These are phyloP conservation scores for Typhlomys cinereus DNA, from an alignment of 2,113 vertebrate genomes.

Conservation along the genomic window DNA sequence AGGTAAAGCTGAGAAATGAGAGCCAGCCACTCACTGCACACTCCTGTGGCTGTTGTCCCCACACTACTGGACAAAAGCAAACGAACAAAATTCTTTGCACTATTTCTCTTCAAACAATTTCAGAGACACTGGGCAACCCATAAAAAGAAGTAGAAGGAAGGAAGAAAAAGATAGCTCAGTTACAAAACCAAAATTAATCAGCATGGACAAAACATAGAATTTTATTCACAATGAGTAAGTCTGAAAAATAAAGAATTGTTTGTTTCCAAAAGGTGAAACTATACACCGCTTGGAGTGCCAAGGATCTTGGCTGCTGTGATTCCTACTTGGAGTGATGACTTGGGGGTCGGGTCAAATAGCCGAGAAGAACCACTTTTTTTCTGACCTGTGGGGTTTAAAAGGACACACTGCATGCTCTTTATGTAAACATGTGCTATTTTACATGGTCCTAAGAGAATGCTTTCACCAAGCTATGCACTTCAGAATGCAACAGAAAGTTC, in stretches of 20 bases:
- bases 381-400: slow-evolving; percentile 36
- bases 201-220: neutral
- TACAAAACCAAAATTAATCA: slow-evolving; percentile 35
- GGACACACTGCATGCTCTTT: neutral
- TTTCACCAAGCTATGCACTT: neutral
- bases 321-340: neutral
- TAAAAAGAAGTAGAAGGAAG: neutral
- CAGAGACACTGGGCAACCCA: neutral
- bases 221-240: neutral
- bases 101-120: neutral
- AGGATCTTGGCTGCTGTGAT: neutral
- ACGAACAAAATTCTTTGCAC: neutral
- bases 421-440: slow-evolving; percentile 29
- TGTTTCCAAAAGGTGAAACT: neutral
- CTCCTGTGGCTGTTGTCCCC: neutral
- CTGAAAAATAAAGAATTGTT: neutral
- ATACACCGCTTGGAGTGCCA: neutral
- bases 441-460: neutral
- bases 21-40: no score
- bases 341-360: neutral
- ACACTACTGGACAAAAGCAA: neutral
- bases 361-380: neutral
- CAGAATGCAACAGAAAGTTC: neutral
- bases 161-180: neutral
- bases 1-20: no score